These are phyloP conservation scores for Hydrotaea cyrtoneurina DNA, from an alignment of 2,888 invertebrate species.

Conservation along the genomic window DNA sequence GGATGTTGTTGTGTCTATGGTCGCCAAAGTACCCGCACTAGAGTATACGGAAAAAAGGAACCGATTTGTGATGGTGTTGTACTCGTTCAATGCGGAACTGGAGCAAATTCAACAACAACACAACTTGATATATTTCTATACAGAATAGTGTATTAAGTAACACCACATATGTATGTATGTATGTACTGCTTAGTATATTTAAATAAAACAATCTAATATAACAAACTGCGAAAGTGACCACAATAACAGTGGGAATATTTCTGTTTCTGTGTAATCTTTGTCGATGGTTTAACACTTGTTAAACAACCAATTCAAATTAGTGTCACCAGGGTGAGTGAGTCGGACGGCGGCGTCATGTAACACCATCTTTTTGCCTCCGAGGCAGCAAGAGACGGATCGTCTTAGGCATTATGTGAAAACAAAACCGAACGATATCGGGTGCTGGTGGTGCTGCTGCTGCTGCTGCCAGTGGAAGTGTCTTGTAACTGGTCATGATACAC, in stretches of 20 bases:
- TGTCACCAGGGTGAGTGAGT: neutral
- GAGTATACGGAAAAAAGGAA: conserved; percentile 16
- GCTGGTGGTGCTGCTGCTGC: neutral
- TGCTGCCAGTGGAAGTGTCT: conserved; percentile 34
- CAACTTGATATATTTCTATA: conserved; percentile 27
- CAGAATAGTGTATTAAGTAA: conserved; percentile 47
- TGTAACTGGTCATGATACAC: conserved; percentile 19
- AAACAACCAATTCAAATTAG: conserved; percentile 59
- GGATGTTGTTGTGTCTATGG: conserved; percentile 25
- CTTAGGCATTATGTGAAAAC: conserved; percentile 45
- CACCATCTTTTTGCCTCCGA: conserved; percentile 51
- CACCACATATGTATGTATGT: conserved; percentile 11
- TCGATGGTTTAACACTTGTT: conserved; percentile 41
- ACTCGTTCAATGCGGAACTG: conserved; percentile 59
- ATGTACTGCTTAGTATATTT: neutral
- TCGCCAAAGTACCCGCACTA: neutral
- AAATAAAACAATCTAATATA: conserved; percentile 49
- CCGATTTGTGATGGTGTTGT: conserved; percentile 51
- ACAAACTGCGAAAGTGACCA: conserved; percentile 14
- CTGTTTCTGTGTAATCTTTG: conserved; percentile 29
- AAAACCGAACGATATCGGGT: too few relatives aligned
- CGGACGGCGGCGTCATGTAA: conserved; percentile 32
- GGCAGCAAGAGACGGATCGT: conserved; percentile 10
- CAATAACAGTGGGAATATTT: conserved; percentile 63
- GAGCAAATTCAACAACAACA: conserved; percentile 41